phyloP scores from a whole-genome alignment of 2,113 vertebrate genomes.

The Microcebus murinus region DNA sequence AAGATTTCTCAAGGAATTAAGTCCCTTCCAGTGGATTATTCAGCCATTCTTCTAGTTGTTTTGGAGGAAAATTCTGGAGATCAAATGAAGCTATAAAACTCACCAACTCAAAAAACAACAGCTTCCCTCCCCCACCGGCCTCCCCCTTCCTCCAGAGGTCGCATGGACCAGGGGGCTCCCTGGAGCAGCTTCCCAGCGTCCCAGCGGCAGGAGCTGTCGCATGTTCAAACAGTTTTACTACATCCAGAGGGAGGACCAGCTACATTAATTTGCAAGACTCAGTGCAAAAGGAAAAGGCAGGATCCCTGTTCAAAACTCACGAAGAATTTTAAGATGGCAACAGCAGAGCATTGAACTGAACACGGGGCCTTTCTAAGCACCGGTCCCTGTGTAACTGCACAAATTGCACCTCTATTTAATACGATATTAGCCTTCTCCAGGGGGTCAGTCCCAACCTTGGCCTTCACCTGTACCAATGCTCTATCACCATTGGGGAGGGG shows the following conservation, averaged over 20 bases:
- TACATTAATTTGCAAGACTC: background rate
- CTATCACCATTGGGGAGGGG: fast-evolving
- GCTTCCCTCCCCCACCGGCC: background rate
- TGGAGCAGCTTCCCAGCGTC: too few relatives aligned
- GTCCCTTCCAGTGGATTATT: background rate
- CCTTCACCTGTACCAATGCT: background rate
- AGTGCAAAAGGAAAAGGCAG: background rate
- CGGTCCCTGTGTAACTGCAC: background rate
- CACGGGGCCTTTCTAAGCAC: background rate
- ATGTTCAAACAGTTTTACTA: background rate
- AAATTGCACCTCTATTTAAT: too few relatives aligned
- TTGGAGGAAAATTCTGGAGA: background rate
- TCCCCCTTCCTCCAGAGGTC: background rate
- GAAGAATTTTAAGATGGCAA: background rate
- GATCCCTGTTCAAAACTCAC: background rate
- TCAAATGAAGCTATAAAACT: background rate
- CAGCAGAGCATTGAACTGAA: background rate
- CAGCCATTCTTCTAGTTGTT: background rate
- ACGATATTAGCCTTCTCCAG: background rate
- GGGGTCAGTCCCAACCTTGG: background rate
- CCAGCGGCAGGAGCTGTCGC: background rate
- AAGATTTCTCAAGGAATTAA: background rate
- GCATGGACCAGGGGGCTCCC: background rate
- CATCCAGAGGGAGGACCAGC: background rate
- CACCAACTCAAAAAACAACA: background rate